Evolutionary conservation across 1,140 invertebrate species (phyloP).

Genomic region (Pinna nobilis): DNA sequence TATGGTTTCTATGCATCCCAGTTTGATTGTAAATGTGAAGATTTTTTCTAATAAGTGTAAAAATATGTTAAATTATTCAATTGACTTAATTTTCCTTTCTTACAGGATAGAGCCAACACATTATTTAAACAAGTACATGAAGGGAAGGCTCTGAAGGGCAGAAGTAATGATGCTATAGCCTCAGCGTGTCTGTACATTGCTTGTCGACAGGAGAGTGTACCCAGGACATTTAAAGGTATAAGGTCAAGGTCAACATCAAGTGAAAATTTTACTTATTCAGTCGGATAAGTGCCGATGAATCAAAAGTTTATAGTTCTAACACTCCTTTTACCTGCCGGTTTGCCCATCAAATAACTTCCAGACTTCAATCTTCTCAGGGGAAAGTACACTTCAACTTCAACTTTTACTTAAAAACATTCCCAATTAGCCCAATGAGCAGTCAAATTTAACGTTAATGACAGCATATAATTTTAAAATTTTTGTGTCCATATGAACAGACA

Average conservation of each 20-base stretch:
- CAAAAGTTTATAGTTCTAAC: not conserved
- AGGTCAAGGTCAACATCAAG: not conserved
- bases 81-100: conserved; percentile 8
- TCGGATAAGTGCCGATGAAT: not conserved
- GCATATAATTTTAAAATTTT: too few species aligned
- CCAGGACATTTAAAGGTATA: conserved; percentile 95
- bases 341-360: too few species aligned
- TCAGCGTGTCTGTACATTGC: conserved; percentile 99
- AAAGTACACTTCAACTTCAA: too few species aligned
- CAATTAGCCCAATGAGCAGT: too few species aligned
- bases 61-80: not conserved
- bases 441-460: too few species aligned
- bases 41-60: not conserved
- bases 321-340: not conserved
- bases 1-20: conserved; percentile 1
- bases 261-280: not conserved
- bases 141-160: conserved; percentile 94
- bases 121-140: conserved; percentile 98
- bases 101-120: conserved; percentile 91
- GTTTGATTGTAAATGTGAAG: not conserved
- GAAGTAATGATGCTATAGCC: conserved; percentile 98
- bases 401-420: too few species aligned
- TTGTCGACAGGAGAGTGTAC: conserved; percentile 98
- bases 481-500: too few species aligned
- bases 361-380: too few species aligned